Percentiles rank a stretch among this genome's conserved stretches.
These are phyloP conservation scores for Nasonia vitripennis DNA, from an alignment of 1,140 invertebrate species.

Conservation along the genomic window DNA sequence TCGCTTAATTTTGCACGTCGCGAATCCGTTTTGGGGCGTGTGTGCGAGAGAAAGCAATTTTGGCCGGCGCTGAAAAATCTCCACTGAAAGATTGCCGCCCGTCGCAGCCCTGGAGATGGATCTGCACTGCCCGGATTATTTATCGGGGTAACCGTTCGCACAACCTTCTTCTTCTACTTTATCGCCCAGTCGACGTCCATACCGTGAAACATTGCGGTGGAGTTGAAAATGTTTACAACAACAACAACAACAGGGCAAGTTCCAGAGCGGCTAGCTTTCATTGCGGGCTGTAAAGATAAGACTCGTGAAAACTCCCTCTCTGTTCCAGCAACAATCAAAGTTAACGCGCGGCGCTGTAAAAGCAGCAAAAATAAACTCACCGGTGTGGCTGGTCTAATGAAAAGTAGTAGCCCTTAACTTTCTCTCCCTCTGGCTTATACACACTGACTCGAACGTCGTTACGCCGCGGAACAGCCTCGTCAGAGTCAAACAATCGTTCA, in stretches of 20 bases:
- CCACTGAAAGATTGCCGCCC: not conserved
- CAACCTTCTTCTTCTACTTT: too few species aligned
- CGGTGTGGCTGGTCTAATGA: not conserved
- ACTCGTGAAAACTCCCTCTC: not conserved
- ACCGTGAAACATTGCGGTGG: too few species aligned
- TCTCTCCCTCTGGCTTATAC: not conserved
- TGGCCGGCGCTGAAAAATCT: not conserved
- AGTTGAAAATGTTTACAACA: not conserved
- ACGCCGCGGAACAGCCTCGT: not conserved
- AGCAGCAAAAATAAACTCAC: not conserved
- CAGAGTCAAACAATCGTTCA: not conserved
- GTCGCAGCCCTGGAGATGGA: not conserved
- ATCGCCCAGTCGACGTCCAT: too few species aligned
- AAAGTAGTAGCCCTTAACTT: not conserved
- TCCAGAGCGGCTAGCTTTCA: too few species aligned
- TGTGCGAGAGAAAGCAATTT: not conserved
- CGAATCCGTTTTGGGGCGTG: not conserved
- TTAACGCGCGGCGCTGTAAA: not conserved
- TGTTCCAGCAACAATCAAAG: not conserved
- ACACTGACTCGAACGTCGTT: not conserved
- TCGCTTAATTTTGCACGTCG: conserved; percentile 51
- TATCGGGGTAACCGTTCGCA: not conserved
- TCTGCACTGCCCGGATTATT: not conserved
- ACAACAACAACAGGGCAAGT: too few species aligned
- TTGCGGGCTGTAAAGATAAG: not conserved